These are phyloP conservation scores for Chrysodeixis includens DNA, from an alignment of 2,888 invertebrate species.

Conservation along the genomic window DNA sequence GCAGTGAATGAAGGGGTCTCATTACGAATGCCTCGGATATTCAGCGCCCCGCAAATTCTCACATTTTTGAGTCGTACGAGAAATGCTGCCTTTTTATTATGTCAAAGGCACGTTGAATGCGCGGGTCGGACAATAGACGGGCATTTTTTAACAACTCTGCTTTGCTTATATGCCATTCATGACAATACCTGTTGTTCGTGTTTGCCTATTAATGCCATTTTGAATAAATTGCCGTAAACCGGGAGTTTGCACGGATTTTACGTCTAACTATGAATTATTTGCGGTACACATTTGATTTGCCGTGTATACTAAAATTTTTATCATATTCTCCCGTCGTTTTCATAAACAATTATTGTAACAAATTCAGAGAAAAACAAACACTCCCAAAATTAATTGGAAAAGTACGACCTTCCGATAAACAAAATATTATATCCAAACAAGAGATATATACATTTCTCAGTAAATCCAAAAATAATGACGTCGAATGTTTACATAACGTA, in stretches of 20 bases:
- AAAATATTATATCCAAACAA: constrained; percentile 13
- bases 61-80: constrained; percentile 43
- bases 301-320: too few species aligned
- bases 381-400: constrained; percentile 25
- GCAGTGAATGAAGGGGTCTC: constrained; percentile 47
- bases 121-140: constrained; percentile 29
- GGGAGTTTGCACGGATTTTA: not conserved
- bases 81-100: constrained; percentile 38
- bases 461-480: constrained; percentile 47
- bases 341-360: not conserved
- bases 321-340: not conserved
- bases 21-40: constrained; percentile 41
- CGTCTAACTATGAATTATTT: not conserved
- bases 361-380: constrained; percentile 3
- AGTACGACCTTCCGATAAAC: not conserved
- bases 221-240: not conserved
- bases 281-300: not conserved
- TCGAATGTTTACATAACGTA: constrained; percentile 44
- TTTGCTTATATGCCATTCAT: constrained; percentile 49
- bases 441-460: constrained; percentile 20
- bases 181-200: constrained; percentile 23
- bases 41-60: constrained; percentile 31
- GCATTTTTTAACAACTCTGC: constrained; percentile 40
- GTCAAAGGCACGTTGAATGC: constrained; percentile 48
- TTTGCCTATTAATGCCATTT: not conserved